phyloP scores from a whole-genome alignment of 1,140 invertebrate species.

The Lerema accius region DNA sequence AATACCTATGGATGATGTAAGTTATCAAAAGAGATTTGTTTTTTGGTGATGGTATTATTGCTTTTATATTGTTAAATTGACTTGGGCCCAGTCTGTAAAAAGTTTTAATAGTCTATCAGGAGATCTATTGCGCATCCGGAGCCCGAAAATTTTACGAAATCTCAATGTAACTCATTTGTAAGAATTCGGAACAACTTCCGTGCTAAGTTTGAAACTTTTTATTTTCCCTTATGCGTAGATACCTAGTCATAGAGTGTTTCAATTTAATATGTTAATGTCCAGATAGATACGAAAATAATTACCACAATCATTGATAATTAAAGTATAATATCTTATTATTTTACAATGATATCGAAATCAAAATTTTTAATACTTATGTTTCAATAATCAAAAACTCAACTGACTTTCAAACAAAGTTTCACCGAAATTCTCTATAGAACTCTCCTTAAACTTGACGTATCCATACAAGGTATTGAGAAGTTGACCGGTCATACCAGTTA shows the following conservation, averaged over 20 bases:
- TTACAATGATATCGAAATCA: no score
- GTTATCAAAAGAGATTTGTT: constrained; percentile 35
- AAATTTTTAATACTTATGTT: no score
- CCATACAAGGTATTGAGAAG: background rate
- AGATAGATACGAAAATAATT: no score
- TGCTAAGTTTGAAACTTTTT: background rate
- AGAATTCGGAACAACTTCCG: background rate
- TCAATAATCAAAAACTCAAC: no score
- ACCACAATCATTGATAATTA: no score
- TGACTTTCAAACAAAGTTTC: no score
- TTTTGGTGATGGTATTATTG: constrained; percentile 7
- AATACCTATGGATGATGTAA: constrained; percentile 78
- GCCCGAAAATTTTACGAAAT: constrained; percentile 1
- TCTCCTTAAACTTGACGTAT: background rate
- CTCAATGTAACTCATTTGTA: constrained; percentile 3
- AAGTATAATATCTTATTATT: no score
- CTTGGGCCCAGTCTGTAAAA: constrained; percentile 6
- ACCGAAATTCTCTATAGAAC: background rate
- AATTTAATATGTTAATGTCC: background rate
- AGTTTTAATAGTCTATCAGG: constrained; percentile 21
- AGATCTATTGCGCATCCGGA: constrained; percentile 11
- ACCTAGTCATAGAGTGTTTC: background rate
- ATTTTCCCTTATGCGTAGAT: no score
- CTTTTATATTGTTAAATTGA: constrained; percentile 23
- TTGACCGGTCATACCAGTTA: constrained; percentile 12